Percentiles rank a stretch among this genome's conserved stretches.
phyloP scores from a whole-genome alignment of 2,888 invertebrate species.

The Lepeophtheirus nordmannii region DNA sequence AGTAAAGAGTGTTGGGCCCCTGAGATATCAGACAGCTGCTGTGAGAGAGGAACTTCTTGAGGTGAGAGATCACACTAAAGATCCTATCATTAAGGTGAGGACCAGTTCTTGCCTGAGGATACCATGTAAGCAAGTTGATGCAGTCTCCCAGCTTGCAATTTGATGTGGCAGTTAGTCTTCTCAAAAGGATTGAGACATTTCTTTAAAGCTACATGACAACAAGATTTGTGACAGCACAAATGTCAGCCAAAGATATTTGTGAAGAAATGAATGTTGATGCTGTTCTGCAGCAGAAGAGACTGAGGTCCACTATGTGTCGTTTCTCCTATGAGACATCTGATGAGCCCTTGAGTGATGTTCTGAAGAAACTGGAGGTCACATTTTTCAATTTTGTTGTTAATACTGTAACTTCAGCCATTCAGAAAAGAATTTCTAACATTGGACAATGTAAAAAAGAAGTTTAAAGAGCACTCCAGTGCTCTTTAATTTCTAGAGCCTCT shows the following conservation, averaged over 20 bases:
- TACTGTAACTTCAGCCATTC: conserved; percentile 26
- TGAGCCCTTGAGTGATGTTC: conserved; percentile 25
- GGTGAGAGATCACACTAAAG: conserved; percentile 17
- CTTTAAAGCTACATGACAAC: conserved; percentile 25
- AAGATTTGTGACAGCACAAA: conserved; percentile 25
- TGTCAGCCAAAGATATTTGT: no score
- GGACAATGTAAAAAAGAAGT: conserved; percentile 21
- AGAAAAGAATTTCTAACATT: conserved; percentile 26
- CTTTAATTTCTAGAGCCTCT: conserved; percentile 23
- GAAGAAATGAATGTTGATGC: conserved; percentile 25
- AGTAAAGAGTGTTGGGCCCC: conserved; percentile 26
- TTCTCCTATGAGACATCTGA: no score
- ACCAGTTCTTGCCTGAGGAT: conserved; percentile 25
- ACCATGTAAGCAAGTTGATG: conserved; percentile 26
- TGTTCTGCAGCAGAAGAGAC: conserved; percentile 25
- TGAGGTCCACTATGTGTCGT: conserved; percentile 25
- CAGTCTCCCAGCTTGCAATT: conserved; percentile 26
- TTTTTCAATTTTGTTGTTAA: conserved; percentile 25
- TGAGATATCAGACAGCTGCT: conserved; percentile 26
- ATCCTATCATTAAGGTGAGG: conserved; percentile 14
- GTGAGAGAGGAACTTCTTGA: conserved; percentile 25
- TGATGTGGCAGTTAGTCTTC: conserved; percentile 26
- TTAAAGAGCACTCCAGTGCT: conserved; percentile 22
- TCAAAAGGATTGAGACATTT: conserved; percentile 24
- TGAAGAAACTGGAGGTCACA: conserved; percentile 25